Evolutionary conservation across 2,888 invertebrate species (phyloP), one percentile per base, ranked within the genome.

Genomic region (Heliothis peltigera): DNA sequence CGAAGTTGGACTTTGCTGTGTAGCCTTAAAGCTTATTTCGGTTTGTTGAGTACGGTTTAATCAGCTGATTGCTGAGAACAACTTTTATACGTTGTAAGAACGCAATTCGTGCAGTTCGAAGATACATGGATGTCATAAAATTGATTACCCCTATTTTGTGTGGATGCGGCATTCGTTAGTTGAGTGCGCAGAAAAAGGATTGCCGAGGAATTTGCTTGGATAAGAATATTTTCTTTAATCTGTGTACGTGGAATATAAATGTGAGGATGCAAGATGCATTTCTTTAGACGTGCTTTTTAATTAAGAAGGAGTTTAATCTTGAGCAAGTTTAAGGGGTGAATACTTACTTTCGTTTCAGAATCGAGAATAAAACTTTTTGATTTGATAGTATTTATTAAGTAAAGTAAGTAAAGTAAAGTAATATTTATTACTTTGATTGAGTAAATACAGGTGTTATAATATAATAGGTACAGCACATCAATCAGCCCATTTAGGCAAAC

Each of bases 1-100:
- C 18, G 19, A 75, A 68, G 64, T 53, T 46, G 25, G 57, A 56
- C 75, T 69, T 66, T 81, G 62, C 52, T 22, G 1, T 19, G 2
- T 5, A 5, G 32, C 0, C 0, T n/a, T 70, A 71, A 51, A 74
- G 77, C 43, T 28, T 25, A 55, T 44, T 63, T 71, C 80, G 53
- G 35, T 44, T 47, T 58, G 62, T 12, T n/a, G 5, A 6, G 43
- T 57, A 66, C 22, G 42, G 62, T 79, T 81, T 83, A 82, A 78
- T 81, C 79, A 77, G 82, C 77, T 83, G 81, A 81, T 77, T 78
- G 81, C 82, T 53, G 70, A 66, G 80, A 81, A 81, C 82, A 89
- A 89, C 85, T 90, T 91, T 91, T 90, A 89, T 91, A 86, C 81
- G 84, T 84, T 87, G 87, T 89, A 87, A 87, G 88, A 89, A 88